A percentile compares a stretch with the other conserved stretches of the same genome.
Conservation (phyloP, 2,113 vertebrate species). For the Reinhardtius hippoglossoides region DNA sequence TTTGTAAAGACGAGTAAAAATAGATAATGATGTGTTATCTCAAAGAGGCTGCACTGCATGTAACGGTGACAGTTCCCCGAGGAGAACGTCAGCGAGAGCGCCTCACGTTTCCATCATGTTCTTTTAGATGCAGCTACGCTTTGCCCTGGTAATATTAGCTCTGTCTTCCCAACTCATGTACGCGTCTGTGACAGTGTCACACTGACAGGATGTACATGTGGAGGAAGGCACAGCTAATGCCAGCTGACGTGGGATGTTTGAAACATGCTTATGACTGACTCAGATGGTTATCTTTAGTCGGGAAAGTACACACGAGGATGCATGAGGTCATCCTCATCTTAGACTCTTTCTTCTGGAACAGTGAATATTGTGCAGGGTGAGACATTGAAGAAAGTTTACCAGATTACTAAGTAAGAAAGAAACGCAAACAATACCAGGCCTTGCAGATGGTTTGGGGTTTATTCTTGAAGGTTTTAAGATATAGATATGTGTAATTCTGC, state of each 20-base stretch:
- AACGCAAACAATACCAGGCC: not conserved
- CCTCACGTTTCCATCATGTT: slow-evolving; percentile 48
- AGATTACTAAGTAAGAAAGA: not conserved
- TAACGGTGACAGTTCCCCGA: slow-evolving; percentile 23
- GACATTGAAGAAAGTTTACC: too few relatives aligned
- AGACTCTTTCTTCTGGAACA: slow-evolving; percentile 7
- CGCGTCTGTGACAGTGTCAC: slow-evolving; percentile 36
- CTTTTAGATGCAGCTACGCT: slow-evolving; percentile 8
- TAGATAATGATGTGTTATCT: slow-evolving; percentile 72
- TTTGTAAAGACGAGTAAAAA: slow-evolving; percentile 53
- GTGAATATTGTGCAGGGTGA: not conserved
- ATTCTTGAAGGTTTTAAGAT: too few relatives aligned
- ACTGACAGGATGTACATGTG: slow-evolving; percentile 38
- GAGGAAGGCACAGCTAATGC: slow-evolving; percentile 39
- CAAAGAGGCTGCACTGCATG: slow-evolving; percentile 37
- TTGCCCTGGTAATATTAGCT: slow-evolving; percentile 41
- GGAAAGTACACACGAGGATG: slow-evolving; percentile 11
- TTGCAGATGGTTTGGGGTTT: not conserved
- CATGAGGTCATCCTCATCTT: slow-evolving; percentile 22
- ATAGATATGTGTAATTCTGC: too few relatives aligned
- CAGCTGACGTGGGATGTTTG: slow-evolving; percentile 22
- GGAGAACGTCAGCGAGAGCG: slow-evolving; percentile 37
- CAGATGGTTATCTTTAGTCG: slow-evolving; percentile 45
- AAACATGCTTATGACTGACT: slow-evolving; percentile 37
- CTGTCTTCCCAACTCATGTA: slow-evolving; percentile 33